These are phyloP conservation scores for Synodontis membranacea DNA, from an alignment of 2,113 vertebrate species.

Conservation along the genomic window DNA sequence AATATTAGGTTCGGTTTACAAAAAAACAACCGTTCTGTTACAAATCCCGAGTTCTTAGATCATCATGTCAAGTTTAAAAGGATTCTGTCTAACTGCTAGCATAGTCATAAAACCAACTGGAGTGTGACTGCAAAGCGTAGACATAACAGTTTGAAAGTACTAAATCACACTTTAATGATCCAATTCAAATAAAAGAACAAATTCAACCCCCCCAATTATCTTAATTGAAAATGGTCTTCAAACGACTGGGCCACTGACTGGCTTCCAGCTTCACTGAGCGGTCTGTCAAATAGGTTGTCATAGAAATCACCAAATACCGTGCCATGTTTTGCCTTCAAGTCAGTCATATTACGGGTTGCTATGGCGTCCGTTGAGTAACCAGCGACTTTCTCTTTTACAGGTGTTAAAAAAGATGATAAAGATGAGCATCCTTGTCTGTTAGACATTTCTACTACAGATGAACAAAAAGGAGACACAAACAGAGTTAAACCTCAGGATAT, in stretches of 20 bases:
- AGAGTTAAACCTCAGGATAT: slow-evolving; percentile 1
- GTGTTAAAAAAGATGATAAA: slow-evolving; percentile 11
- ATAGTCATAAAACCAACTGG: slow-evolving; percentile 32
- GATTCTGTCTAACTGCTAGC: slow-evolving; percentile 17
- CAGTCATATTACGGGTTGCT: not conserved
- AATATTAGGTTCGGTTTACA: slow-evolving; percentile 15
- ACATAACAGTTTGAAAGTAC: slow-evolving; percentile 25
- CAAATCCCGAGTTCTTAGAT: slow-evolving; percentile 28
- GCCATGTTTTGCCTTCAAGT: not conserved
- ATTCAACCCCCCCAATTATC: slow-evolving; percentile 40
- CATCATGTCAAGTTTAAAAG: slow-evolving; percentile 5
- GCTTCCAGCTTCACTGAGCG: slow-evolving; percentile 27
- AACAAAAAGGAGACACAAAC: not conserved
- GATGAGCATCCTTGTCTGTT: not conserved
- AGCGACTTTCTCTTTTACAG: slow-evolving; percentile 1
- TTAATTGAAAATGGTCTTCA: slow-evolving; percentile 34
- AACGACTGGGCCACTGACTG: slow-evolving; percentile 20
- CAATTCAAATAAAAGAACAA: slow-evolving; percentile 37
- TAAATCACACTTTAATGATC: slow-evolving; percentile 37
- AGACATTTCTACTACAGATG: slow-evolving; percentile 18
- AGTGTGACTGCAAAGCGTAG: slow-evolving; percentile 25
- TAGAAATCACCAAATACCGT: slow-evolving; percentile 49
- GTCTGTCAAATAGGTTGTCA: slow-evolving; percentile 35
- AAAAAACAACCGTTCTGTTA: slow-evolving; percentile 23
- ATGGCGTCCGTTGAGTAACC: not conserved